Evolutionary conservation across 2,113 vertebrate genomes (phyloP).

Genomic region (Grammomys dolichurus): DNA sequence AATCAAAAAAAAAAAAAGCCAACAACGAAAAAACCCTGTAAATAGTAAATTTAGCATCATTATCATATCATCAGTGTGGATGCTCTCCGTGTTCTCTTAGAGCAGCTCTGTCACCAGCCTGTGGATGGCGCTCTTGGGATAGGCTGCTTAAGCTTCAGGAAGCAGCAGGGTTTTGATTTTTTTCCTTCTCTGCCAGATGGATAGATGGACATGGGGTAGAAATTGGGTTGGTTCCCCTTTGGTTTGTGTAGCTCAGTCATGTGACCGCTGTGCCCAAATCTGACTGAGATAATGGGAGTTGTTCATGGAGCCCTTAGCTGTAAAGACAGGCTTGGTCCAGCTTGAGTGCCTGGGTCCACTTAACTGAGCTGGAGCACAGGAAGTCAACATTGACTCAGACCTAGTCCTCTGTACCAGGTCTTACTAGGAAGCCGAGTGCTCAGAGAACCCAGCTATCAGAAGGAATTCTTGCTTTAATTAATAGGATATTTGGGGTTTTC

Average conservation of each 20-base stretch:
- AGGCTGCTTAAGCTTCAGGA: slow-evolving; percentile 1
- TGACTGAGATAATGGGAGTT: slow-evolving; percentile 11
- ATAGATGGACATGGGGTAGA: neutral
- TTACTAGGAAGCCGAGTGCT: neutral
- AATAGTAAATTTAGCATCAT: neutral
- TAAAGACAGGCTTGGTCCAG: neutral
- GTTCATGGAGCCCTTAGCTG: neutral
- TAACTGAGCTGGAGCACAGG: slow-evolving; percentile 46
- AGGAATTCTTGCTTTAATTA: slow-evolving; percentile 44
- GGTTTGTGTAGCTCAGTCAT: neutral
- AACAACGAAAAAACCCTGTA: neutral
- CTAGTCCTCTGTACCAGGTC: neutral
- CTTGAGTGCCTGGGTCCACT: neutral
- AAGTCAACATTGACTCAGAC: slow-evolving; percentile 57
- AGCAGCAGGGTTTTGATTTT: neutral
- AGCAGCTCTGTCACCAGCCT: neutral
- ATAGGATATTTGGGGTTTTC: slow-evolving; percentile 14
- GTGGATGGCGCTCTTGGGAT: neutral
- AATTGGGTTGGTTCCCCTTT: slow-evolving; percentile 11
- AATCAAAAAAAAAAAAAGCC: too few relatives aligned
- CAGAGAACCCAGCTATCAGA: slow-evolving; percentile 24
- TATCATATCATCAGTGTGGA: neutral
- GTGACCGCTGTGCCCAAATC: neutral
- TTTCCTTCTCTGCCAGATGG: neutral
- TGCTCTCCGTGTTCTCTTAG: neutral